A percentile compares a stretch with the other conserved stretches of the same genome.
phyloP scores from a whole-genome alignment of 2,797 vertebrate species.

The Sebastes nivosus region DNA sequence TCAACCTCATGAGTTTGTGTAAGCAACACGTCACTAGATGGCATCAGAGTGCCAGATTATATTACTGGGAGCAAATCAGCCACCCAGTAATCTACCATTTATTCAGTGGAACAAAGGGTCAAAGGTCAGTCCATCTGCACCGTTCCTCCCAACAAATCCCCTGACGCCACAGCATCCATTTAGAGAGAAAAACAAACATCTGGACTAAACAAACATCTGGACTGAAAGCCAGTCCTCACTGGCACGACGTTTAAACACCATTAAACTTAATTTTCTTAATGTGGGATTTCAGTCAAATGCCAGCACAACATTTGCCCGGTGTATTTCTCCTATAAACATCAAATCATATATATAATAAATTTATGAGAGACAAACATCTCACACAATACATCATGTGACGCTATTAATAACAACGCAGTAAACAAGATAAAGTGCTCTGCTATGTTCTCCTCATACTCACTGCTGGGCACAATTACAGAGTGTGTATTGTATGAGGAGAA shows the following conservation, averaged over 20 bases:
- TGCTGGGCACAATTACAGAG: conserved; percentile 58
- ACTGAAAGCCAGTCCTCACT: conserved; percentile 6
- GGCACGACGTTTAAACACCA: conserved; percentile 31
- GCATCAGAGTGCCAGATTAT: conserved; percentile 49
- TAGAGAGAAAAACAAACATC: conserved; percentile 70
- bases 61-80: not conserved
- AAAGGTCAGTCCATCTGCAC: conserved; percentile 71
- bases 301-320: not conserved
- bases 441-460: conserved; percentile 12
- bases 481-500: conserved; percentile 55
- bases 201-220: conserved; percentile 55
- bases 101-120: conserved; percentile 74
- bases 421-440: not conserved
- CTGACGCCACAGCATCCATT: conserved; percentile 65
- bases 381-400: not conserved
- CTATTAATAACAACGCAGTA: not conserved
- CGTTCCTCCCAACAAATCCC: conserved; percentile 69
- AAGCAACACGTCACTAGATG: conserved; percentile 65
- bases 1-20: not conserved
- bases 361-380: not conserved
- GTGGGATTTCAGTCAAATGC: not conserved
- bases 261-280: conserved; percentile 7
- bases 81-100: conserved; percentile 51
- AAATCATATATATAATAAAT: not conserved
- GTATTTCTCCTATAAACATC: not conserved